Base-by-base conservation (phyloP, 2,888 invertebrate species). In the Marronus borbonicus region DNA sequence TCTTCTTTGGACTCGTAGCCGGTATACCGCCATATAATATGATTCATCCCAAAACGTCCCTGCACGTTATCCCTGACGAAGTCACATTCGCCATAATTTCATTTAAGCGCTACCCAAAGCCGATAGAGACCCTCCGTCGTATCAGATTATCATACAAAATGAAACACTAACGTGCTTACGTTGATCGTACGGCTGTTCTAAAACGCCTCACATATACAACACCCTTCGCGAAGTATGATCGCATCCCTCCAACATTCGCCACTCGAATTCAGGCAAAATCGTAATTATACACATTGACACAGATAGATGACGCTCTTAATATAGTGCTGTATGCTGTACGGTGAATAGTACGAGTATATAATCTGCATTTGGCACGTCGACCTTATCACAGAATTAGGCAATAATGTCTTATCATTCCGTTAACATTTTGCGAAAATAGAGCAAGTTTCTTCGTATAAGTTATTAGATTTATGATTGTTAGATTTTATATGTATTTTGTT, bases 121-220 rank as follows among this genome's bases (percentile, higher is more conserved):
- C 58, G 58, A 72, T 72, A 58, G 58, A 17, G 14, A 24, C 36
- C 58, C 72, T 58, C 55, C 72, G 44, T 49, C 58, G 58, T 72
- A 72, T 58, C 58, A 72, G 72, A 72, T 72, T 72, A 72, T 72
- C 72, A 72, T 72, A 58, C 58, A 36, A 58, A 72, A 72, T 72
- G 36, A 58, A 58, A 72, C 36, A 12, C 58, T 58, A 28, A 28
- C 62, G 62, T 28, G 24, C 62, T 31, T 5, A 12, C 62, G 28
- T 62, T 44, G 12, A 12, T 44, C 44, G 44, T 44, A 44, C 44
- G 12, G 10, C 12, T 44, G 8, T 36, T 36, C 44, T 12, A 12
- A 7, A 44, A 44, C 44, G 44, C 12, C 8, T 44, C 8, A 2
- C 17, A 8, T 8, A 55, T 3, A n/a, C 55, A 55, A 55, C 55